Evolutionary conservation across 2,113 vertebrate genomes (phyloP).

Genomic region (Ursus arctos): DNA sequence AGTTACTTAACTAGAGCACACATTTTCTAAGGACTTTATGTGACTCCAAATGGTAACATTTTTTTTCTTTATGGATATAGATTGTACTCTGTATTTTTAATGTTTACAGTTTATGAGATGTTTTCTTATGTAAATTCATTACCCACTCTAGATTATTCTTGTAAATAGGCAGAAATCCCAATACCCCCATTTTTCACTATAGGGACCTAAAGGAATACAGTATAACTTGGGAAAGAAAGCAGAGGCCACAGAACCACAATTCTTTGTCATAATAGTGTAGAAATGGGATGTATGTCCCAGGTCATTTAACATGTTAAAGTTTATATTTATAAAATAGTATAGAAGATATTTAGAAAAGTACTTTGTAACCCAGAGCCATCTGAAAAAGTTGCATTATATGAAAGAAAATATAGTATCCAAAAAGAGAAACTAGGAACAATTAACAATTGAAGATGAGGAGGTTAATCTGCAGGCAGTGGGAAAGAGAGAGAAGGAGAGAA

Average conservation of each 20-base stretch:
- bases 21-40: not conserved
- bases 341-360: not conserved
- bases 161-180: not conserved
- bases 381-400: not conserved
- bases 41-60: not conserved
- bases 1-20: not conserved
- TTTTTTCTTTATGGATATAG: not conserved
- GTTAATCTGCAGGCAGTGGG: not conserved
- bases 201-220: not conserved
- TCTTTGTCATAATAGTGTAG: not conserved
- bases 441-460: not conserved
- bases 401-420: not conserved
- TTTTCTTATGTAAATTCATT: not conserved
- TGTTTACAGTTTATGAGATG: not conserved
- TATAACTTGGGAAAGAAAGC: not conserved
- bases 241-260: not conserved
- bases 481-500: not conserved
- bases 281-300: not conserved
- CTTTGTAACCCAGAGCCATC: not conserved
- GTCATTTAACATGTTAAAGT: not conserved
- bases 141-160: not conserved
- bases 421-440: not conserved
- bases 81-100: conserved; percentile 3
- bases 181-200: not conserved
- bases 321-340: not conserved